Base-by-base conservation (phyloP, 2,113 vertebrate genomes). In the Perognathus longimembris region DNA sequence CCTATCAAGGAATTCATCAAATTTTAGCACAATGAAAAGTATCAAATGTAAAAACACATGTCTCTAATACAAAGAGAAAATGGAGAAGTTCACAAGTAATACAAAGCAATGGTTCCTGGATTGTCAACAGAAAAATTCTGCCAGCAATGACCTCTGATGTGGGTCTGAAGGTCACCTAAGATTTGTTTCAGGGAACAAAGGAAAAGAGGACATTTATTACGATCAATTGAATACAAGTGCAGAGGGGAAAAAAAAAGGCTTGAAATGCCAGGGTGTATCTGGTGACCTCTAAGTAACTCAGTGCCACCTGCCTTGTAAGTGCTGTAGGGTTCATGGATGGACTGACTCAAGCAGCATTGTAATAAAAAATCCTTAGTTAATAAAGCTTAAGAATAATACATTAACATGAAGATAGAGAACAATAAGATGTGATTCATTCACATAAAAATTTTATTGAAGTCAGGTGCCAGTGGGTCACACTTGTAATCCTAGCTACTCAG, bases 211-310 rank as follows among this genome's bases (percentile, higher is more conserved):
- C 67, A 80, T 75, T 85, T 80, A 80, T 63, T 92, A 76, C 2
- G 73, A 45, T 22, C 77, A 91, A 83, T 42, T 54, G 20, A 86
- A 87, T 21, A 61, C 67, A 83, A 79, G 26, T 84, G 20, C n/a
- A 77, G 61, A 91, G 74, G n/a, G n/a, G n/a, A n/a, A n/a, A 81
- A 34, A 92, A 54, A 73, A 92, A 92, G 69, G 50, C 80, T n/a
- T 57, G 61, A 96, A 96, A 86, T 76, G 81, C 21, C 77, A 93
- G 24, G 40, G n/a, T 82, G 15, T 89, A 7, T 67, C 66, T 81
- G 50, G 54, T 76, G 30, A 93, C 42, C 89, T 89, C 45, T 32
- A n/a, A 57, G 73, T 42, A 87, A 76, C 63, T 84, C 76, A 81
- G 20, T 40, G 26, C 8, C 83, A 80, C 59, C 84, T 45, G 15